Evolutionary conservation across 2,797 vertebrate species (phyloP).

Genomic region (Gallirallus australis): DNA sequence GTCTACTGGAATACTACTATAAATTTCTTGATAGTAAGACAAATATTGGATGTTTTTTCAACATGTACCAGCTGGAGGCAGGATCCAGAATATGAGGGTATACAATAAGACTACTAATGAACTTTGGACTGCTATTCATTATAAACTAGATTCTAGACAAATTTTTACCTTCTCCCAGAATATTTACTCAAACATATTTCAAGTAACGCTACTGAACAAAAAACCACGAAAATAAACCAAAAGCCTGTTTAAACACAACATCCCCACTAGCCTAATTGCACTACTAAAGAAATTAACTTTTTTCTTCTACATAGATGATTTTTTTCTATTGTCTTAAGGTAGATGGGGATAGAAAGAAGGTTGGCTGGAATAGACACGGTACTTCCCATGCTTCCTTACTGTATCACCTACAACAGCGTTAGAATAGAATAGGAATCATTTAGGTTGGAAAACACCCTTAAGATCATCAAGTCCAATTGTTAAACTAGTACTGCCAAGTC

Average conservation of each 20-base stretch:
- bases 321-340: not conserved
- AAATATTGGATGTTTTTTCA: slow-evolving; percentile 68
- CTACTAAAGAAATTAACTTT: slow-evolving; percentile 35
- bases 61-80: slow-evolving; percentile 36
- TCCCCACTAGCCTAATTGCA: slow-evolving; percentile 40
- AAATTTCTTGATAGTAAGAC: slow-evolving; percentile 51
- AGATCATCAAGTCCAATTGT: too few relatives aligned
- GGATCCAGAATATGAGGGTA: slow-evolving; percentile 50
- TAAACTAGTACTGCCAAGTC: too few relatives aligned
- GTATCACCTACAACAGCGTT: not conserved
- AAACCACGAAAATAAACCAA: not conserved
- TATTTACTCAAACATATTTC: slow-evolving; percentile 60
- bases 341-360: not conserved
- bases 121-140: slow-evolving; percentile 56
- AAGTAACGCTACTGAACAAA: slow-evolving; percentile 55
- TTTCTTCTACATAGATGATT: slow-evolving; percentile 34
- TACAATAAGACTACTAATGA: slow-evolving; percentile 65
- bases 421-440: too few relatives aligned
- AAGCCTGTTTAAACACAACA: not conserved
- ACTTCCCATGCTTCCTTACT: not conserved
- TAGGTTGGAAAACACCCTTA: too few relatives aligned
- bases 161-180: slow-evolving; percentile 58
- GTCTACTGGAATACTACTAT: slow-evolving; percentile 54
- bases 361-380: not conserved
- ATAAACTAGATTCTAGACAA: slow-evolving; percentile 45